phyloP scores from a whole-genome alignment of 2,888 invertebrate genomes.

The Priocnemis perturbator region DNA sequence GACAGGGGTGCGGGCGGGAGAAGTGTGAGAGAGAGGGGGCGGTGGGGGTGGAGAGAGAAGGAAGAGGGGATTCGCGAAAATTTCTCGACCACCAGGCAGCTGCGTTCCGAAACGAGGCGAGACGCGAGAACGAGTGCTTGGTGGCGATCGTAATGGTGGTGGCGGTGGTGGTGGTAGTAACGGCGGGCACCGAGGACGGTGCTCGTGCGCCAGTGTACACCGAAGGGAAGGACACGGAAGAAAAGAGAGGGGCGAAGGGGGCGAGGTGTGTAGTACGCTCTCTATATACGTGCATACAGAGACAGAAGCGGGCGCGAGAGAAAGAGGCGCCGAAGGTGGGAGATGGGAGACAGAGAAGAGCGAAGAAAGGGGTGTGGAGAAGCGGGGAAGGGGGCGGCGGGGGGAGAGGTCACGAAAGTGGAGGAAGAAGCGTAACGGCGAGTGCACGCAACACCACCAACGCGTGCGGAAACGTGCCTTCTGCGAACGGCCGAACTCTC shows the following conservation, averaged over 20 bases:
- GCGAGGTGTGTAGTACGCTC: conserved; percentile 17
- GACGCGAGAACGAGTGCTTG: conserved; percentile 31
- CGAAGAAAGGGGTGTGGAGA: conserved; percentile 21
- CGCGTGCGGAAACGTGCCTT: conserved; percentile 64
- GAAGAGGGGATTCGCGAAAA: conserved; percentile 47
- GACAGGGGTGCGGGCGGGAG: conserved; percentile 12
- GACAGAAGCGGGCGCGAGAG: no score
- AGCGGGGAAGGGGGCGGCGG: conserved; percentile 11
- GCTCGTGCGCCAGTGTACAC: no score
- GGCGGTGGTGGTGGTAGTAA: conserved; percentile 28
- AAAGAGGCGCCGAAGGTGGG: conserved; percentile 1
- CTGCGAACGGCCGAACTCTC: conserved; percentile 54
- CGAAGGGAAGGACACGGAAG: conserved; percentile 20
- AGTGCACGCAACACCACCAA: conserved; percentile 61
- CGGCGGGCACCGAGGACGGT: conserved; percentile 37
- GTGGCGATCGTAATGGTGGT: conserved; percentile 16
- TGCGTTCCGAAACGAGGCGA: conserved; percentile 53
- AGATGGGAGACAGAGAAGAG: conserved; percentile 32
- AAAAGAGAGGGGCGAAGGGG: conserved; percentile 9
- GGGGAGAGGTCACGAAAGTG: conserved; percentile 36
- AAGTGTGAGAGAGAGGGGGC: conserved; percentile 9
- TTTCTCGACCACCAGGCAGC: conserved; percentile 58
- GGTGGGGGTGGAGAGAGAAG: conserved; percentile 19
- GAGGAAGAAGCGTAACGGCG: conserved; percentile 56
- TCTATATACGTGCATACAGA: no score